Evolutionary conservation across 2,888 invertebrate genomes (phyloP).

Genomic region (Chrysotoxum bicinctum): DNA sequence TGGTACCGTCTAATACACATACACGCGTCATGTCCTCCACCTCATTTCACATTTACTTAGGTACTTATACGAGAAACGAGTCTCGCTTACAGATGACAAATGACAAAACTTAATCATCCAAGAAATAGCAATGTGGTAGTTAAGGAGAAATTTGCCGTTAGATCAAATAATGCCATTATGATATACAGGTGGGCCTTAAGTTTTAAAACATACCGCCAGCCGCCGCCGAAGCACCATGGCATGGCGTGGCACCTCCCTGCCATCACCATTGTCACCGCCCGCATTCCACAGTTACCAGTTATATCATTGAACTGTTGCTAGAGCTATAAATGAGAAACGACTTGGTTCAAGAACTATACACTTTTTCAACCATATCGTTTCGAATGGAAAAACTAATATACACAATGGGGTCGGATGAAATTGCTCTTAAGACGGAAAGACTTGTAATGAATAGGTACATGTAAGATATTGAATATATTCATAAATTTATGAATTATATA

Average conservation of each 20-base stretch:
- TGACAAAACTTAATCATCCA: conserved; percentile 70
- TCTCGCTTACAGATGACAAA: conserved; percentile 62
- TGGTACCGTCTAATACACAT: not conserved
- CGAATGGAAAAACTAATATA: too few species aligned
- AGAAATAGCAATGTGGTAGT: conserved; percentile 58
- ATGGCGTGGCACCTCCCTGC: too few species aligned
- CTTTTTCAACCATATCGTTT: not conserved
- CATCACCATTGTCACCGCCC: not conserved
- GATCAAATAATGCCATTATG: conserved; percentile 65
- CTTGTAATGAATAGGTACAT: too few species aligned
- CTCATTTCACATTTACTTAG: conserved; percentile 17
- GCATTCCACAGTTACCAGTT: not conserved
- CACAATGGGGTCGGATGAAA: not conserved
- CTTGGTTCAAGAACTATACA: conserved; percentile 14
- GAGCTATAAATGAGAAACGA: conserved; percentile 17
- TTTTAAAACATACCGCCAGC: not conserved
- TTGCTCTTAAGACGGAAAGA: not conserved
- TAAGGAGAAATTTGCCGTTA: conserved; percentile 64
- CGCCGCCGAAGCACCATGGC: not conserved
- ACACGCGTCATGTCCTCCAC: not conserved
- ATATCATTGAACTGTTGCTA: conserved; percentile 44
- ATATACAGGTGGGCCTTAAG: conserved; percentile 58
- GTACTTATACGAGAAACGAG: not conserved
- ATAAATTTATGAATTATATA: too few species aligned
- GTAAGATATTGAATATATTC: too few species aligned